Percentiles rank a stretch among this genome's conserved stretches.
These are phyloP conservation scores for Chrysomallon squamiferum DNA, from an alignment of 1,140 invertebrate genomes.

Conservation along the genomic window DNA sequence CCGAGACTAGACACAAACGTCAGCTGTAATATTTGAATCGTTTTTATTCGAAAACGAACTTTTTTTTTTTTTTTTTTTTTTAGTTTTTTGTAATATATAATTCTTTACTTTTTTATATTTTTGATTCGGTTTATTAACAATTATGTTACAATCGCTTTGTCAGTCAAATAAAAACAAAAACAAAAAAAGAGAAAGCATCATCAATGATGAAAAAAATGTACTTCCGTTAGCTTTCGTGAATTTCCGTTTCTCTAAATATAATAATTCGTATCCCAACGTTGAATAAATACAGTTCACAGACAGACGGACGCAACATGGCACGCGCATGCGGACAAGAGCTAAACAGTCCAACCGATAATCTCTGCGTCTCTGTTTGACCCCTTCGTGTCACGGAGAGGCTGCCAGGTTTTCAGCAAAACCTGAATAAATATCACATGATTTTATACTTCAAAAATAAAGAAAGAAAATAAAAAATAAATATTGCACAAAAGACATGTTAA, in stretches of 20 bases:
- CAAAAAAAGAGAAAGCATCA: neutral
- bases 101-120: no score
- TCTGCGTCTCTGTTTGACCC: neutral
- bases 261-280: neutral
- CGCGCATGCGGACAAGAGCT: constrained; percentile 8
- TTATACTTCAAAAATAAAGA: neutral
- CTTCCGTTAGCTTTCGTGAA: neutral
- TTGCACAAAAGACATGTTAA: constrained; percentile 2
- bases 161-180: constrained; percentile 1
- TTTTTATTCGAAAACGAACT: no score
- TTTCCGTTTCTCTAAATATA: neutral
- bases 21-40: no score
- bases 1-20: no score
- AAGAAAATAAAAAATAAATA: constrained; percentile 2
- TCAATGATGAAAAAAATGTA: neutral
- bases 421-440: neutral
- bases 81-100: no score
- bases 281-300: no score
- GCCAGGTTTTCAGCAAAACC: neutral
- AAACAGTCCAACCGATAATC: constrained; percentile 6
- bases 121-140: no score
- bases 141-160: constrained; percentile 6
- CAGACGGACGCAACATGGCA: neutral
- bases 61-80: no score
- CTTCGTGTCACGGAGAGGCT: neutral